phyloP scores from a whole-genome alignment of 2,888 invertebrate species.

The Phytoseiulus persimilis region DNA sequence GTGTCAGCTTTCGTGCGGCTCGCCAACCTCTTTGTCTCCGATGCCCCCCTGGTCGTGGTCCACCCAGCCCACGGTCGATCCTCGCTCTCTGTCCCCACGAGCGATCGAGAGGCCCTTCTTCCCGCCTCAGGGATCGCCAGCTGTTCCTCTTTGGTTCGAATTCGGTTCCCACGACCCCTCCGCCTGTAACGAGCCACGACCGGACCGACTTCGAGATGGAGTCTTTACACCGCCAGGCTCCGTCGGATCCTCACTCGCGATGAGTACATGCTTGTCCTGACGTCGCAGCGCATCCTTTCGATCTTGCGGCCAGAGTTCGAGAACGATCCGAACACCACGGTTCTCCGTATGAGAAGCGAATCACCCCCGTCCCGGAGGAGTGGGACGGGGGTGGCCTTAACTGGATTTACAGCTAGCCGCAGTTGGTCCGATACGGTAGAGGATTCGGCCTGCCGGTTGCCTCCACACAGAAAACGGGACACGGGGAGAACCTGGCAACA shows the following conservation, averaged over 20 bases:
- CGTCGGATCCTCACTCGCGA: no score
- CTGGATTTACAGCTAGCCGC: neutral
- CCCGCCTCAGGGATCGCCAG: neutral
- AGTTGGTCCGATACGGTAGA: neutral
- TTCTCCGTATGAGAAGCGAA: no score
- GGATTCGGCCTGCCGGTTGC: neutral
- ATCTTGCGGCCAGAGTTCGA: no score
- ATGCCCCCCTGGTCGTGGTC: neutral
- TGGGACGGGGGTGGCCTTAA: no score
- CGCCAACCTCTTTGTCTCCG: neutral
- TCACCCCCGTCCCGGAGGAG: neutral
- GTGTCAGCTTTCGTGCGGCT: neutral
- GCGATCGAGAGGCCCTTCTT: neutral
- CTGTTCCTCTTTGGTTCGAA: neutral
- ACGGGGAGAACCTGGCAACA: neutral
- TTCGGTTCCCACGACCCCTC: neutral
- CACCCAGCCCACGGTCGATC: neutral
- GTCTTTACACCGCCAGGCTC: no score
- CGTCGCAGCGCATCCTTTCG: no score
- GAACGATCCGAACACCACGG: no score
- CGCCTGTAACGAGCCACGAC: neutral
- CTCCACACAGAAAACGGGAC: no score
- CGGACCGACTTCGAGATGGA: no score
- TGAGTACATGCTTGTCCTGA: no score
- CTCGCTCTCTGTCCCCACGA: neutral